Conservation (phyloP, 2,888 invertebrate species). For the Camptogramma bilineatum region DNA sequence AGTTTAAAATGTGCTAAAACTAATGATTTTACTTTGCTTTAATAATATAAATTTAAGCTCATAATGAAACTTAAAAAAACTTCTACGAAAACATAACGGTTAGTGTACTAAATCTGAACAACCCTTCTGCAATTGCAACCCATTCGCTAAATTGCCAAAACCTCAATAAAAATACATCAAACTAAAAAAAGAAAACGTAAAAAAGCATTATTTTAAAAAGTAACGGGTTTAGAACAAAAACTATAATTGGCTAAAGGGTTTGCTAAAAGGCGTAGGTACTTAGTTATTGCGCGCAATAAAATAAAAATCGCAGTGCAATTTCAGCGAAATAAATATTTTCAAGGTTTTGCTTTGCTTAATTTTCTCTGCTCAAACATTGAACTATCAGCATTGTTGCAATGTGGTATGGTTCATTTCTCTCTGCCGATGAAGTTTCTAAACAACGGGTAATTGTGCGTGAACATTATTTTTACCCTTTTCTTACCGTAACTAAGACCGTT, state of each 20-base stretch:
- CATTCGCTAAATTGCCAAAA: conserved; percentile 64
- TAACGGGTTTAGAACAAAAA: conserved; percentile 49
- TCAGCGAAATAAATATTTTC: conserved; percentile 56
- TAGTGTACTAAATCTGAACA: conserved; percentile 36
- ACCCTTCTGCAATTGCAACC: conserved; percentile 70
- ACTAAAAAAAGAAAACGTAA: conserved; percentile 45
- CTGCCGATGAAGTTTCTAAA: conserved; percentile 11
- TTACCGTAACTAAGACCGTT: conserved; percentile 75
- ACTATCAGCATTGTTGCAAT: not conserved
- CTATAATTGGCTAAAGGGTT: conserved; percentile 64
- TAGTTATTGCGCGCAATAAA: conserved; percentile 58
- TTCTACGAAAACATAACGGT: conserved; percentile 42
- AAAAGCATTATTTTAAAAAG: conserved; percentile 37
- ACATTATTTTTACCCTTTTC: conserved; percentile 72
- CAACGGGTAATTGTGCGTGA: conserved; percentile 51
- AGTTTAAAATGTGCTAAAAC: too few relatives aligned
- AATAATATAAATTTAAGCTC: conserved; percentile 25
- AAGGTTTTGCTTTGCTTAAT: conserved; percentile 45
- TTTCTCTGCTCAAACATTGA: not conserved
- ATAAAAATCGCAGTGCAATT: conserved; percentile 65
- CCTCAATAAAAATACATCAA: conserved; percentile 56
- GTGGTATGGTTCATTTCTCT: conserved; percentile 38
- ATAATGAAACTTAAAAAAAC: conserved; percentile 8
- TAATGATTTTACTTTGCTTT: too few relatives aligned
- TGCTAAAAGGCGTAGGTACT: conserved; percentile 55